Conservation (phyloP, 2,797 vertebrate genomes). For the Atherinosoma microstoma region DNA sequence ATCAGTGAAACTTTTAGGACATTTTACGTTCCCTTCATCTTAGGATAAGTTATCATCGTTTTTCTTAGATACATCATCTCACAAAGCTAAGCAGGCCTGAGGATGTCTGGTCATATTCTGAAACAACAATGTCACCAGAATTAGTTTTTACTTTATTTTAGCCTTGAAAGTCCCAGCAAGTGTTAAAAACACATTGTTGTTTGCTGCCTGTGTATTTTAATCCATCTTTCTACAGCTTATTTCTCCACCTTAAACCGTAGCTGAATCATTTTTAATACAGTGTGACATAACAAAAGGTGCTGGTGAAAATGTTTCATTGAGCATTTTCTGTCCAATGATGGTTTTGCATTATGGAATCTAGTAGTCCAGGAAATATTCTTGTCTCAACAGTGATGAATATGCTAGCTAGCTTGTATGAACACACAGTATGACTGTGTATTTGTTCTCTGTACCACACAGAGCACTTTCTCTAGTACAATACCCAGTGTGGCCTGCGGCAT, state of each 20-base stretch:
- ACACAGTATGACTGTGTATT: slow-evolving; percentile 1
- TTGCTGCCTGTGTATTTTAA: neutral
- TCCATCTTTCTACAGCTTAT: neutral
- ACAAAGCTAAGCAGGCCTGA: neutral
- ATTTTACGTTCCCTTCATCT: neutral
- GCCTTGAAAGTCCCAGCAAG: neutral
- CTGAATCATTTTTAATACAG: neutral
- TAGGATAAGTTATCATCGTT: neutral
- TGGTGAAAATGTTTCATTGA: neutral
- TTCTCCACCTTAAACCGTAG: neutral
- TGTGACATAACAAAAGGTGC: neutral
- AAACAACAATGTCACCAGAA: slow-evolving; percentile 7
- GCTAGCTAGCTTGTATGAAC: neutral
- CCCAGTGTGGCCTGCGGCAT: slow-evolving; percentile 54
- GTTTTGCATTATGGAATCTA: neutral
- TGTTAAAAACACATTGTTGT: neutral
- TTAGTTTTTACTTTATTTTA: slow-evolving; percentile 8
- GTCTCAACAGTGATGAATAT: neutral
- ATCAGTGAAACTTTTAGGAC: neutral
- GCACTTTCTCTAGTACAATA: slow-evolving; percentile 38
- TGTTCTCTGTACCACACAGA: slow-evolving; percentile 7
- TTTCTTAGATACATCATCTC: neutral
- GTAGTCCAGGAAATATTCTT: slow-evolving; percentile 3
- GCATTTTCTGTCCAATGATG: neutral
- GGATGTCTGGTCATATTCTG: neutral